phyloP scores from a whole-genome alignment of 2,888 invertebrate species.

The Leptopilina drosophilae region DNA sequence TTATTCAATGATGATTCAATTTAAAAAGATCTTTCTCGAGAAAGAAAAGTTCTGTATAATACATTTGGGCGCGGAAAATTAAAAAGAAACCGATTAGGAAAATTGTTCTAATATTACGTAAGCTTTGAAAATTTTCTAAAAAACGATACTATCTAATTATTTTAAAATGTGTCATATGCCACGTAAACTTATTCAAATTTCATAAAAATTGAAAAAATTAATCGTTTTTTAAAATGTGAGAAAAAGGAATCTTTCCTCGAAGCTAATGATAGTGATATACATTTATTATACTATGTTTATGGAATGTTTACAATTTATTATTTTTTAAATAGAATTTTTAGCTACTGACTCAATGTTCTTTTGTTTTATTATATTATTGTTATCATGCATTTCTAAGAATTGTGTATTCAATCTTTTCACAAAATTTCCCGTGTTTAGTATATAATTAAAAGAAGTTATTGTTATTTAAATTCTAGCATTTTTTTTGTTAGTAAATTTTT shows the following conservation, averaged over 20 bases:
- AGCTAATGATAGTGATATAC: not conserved
- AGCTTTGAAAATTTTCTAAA: not conserved
- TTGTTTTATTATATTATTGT: not conserved
- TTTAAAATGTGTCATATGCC: not conserved
- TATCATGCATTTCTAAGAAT: not conserved
- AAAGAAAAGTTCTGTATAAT: too few relatives aligned
- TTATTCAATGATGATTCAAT: too few relatives aligned
- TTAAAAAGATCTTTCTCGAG: too few relatives aligned
- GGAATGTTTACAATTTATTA: not conserved
- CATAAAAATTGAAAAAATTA: not conserved
- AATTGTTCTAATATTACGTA: not conserved
- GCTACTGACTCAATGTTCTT: conserved; percentile 15
- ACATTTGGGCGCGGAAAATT: too few relatives aligned
- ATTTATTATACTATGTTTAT: not conserved
- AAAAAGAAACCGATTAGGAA: not conserved
- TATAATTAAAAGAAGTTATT: too few relatives aligned
- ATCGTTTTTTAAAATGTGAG: not conserved
- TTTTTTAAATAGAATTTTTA: not conserved
- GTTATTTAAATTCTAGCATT: too few relatives aligned
- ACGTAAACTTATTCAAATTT: conserved; percentile 7
- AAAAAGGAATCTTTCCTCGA: conserved; percentile 14
- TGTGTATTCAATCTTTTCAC: not conserved
- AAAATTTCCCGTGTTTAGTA: not conserved
- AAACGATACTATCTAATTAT: not conserved
- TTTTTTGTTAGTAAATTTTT: not conserved